These are phyloP conservation scores for Lasius fuliginosus DNA, from an alignment of 2,888 invertebrate species.

Conservation along the genomic window DNA sequence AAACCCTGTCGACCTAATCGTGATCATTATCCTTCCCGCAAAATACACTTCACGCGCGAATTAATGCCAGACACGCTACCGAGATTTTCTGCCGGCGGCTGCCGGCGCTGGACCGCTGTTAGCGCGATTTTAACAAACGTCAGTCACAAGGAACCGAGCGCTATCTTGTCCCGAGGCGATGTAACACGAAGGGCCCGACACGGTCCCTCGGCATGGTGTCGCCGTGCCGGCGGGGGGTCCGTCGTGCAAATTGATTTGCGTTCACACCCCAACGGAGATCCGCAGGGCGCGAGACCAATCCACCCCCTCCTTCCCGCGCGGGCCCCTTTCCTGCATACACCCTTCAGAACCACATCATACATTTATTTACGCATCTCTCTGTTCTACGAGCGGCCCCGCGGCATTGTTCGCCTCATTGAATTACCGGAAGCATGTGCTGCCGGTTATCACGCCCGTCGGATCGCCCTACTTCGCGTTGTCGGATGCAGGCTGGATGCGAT, in stretches of 20 bases:
- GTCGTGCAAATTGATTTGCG: conserved; percentile 86
- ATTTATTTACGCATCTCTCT: conserved; percentile 82
- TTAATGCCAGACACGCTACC: neutral
- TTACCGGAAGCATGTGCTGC: conserved; percentile 84
- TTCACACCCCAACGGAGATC: conserved; percentile 85
- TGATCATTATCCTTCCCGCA: neutral
- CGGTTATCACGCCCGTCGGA: conserved; percentile 74
- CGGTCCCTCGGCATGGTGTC: conserved; percentile 70
- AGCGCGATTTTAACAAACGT: conserved; percentile 80
- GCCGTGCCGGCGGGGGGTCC: conserved; percentile 80
- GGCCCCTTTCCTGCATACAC: conserved; percentile 72
- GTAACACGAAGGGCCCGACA: conserved; percentile 73
- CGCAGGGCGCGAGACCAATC: conserved; percentile 70
- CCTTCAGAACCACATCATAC: conserved; percentile 83
- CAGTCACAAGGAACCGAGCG: conserved; percentile 74
- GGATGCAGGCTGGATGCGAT: conserved; percentile 22
- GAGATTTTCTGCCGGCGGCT: neutral
- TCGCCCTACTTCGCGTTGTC: conserved; percentile 39
- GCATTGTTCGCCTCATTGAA: conserved; percentile 84
- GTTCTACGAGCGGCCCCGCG: conserved; percentile 68
- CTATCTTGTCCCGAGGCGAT: conserved; percentile 85
- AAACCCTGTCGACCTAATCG: neutral
- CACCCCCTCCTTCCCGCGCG: neutral
- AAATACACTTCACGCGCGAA: neutral
- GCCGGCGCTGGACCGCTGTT: conserved; percentile 53